phyloP scores from a whole-genome alignment of 2,888 invertebrate species.

The Blastobasis lacticolella region DNA sequence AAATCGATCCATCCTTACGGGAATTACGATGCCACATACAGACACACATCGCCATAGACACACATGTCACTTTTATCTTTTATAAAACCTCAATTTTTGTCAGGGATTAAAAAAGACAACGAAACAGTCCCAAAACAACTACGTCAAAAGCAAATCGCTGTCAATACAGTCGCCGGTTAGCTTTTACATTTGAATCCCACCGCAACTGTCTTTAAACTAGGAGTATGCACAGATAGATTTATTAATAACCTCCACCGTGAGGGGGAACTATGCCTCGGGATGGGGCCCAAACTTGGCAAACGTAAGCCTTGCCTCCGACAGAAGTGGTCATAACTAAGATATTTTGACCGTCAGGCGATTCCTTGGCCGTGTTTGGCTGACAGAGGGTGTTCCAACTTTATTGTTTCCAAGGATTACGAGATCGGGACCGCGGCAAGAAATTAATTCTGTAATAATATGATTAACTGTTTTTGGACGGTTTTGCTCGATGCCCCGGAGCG shows the following conservation, averaged over 20 bases:
- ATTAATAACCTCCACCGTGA: slow-evolving; percentile 22
- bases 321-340: slow-evolving; percentile 73
- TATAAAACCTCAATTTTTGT: too few relatives aligned
- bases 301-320: slow-evolving; percentile 69
- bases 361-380: slow-evolving; percentile 43
- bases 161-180: too few relatives aligned
- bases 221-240: slow-evolving; percentile 27
- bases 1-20: too few relatives aligned
- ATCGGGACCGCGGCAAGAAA: slow-evolving; percentile 28
- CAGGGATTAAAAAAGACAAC: too few relatives aligned
- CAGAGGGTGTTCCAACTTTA: slow-evolving; percentile 50
- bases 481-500: background rate
- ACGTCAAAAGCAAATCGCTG: too few relatives aligned
- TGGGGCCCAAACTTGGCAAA: slow-evolving; percentile 58
- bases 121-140: too few relatives aligned
- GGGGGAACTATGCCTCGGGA: slow-evolving; percentile 18
- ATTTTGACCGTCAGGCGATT: slow-evolving; percentile 72
- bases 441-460: slow-evolving; percentile 45
- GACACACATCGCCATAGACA: too few relatives aligned
- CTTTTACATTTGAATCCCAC: slow-evolving; percentile 6
- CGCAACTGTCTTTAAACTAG: slow-evolving; percentile 19
- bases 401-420: slow-evolving; percentile 38
- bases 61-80: too few relatives aligned
- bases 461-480: slow-evolving; percentile 22
- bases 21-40: too few relatives aligned